Percentiles rank a stretch among this genome's conserved stretches.
These are phyloP conservation scores for Mormyrus lacerda DNA, from an alignment of 2,113 vertebrate genomes.

Conservation along the genomic window DNA sequence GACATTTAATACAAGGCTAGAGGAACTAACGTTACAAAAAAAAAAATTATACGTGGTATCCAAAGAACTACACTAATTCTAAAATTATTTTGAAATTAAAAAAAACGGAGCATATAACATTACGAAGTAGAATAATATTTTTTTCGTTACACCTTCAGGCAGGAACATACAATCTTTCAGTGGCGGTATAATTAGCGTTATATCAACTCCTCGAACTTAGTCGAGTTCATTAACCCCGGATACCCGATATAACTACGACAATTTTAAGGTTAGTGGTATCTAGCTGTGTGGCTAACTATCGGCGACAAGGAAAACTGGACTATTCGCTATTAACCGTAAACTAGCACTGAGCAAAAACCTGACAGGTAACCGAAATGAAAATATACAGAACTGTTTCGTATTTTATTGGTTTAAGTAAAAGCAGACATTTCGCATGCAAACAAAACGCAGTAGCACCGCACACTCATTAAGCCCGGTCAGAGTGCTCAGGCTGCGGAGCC, in stretches of 20 bases:
- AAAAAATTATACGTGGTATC: neutral
- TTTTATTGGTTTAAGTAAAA: neutral
- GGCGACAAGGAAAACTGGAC: neutral
- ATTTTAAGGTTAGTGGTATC: neutral
- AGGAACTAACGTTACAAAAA: neutral
- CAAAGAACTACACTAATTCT: neutral
- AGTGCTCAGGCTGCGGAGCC: neutral
- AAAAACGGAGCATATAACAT: neutral
- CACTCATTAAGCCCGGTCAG: neutral
- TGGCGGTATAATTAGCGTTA: neutral
- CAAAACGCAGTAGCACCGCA: neutral
- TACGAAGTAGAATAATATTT: neutral
- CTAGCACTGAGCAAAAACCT: neutral
- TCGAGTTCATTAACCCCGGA: neutral
- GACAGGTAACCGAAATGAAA: neutral
- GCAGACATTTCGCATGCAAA: neutral
- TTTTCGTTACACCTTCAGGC: neutral
- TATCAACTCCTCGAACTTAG: neutral
- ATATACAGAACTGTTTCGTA: neutral
- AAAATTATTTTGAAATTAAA: neutral
- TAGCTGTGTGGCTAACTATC: conserved; percentile 1
- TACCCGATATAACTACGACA: neutral
- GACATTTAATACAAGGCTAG: neutral
- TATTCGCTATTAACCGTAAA: neutral
- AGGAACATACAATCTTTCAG: neutral